These are phyloP conservation scores for Cheirogaleus major DNA, from an alignment of 2,797 vertebrate species.

Conservation along the genomic window DNA sequence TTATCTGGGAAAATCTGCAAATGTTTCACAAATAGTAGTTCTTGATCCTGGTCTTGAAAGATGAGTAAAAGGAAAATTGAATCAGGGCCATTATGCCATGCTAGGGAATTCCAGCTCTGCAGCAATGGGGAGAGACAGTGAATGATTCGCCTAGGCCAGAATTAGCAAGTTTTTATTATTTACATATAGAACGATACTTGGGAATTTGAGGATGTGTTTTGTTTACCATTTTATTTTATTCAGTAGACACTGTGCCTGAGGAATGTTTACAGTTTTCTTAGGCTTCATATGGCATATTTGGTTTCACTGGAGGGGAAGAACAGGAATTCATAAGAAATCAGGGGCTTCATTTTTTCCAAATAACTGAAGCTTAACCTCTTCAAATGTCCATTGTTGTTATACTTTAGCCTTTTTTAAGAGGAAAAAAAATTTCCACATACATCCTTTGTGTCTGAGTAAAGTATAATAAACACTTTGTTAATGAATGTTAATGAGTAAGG, in stretches of 20 bases:
- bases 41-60: constrained; percentile 13
- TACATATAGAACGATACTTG: not conserved
- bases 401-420: constrained; percentile 16
- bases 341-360: constrained; percentile 4
- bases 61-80: not conserved
- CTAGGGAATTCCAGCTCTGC: not conserved
- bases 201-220: not conserved
- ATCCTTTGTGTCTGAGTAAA: constrained; percentile 16
- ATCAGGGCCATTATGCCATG: not conserved
- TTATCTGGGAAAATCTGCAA: not conserved
- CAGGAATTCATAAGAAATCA: not conserved
- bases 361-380: constrained; percentile 6
- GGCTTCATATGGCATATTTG: not conserved
- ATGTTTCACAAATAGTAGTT: not conserved
- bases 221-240: not conserved
- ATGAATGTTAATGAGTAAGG: not conserved
- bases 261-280: not conserved
- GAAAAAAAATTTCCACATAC: not conserved
- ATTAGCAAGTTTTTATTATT: not conserved
- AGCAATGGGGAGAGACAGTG: not conserved
- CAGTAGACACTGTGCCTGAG: too few species aligned
- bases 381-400: not conserved
- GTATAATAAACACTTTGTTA: not conserved
- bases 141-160: not conserved
- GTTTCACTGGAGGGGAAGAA: constrained; percentile 13